Percentiles rank a stretch among this genome's conserved stretches.
Conservation (phyloP, 2,113 vertebrate species). For the Ondatra zibethicus region DNA sequence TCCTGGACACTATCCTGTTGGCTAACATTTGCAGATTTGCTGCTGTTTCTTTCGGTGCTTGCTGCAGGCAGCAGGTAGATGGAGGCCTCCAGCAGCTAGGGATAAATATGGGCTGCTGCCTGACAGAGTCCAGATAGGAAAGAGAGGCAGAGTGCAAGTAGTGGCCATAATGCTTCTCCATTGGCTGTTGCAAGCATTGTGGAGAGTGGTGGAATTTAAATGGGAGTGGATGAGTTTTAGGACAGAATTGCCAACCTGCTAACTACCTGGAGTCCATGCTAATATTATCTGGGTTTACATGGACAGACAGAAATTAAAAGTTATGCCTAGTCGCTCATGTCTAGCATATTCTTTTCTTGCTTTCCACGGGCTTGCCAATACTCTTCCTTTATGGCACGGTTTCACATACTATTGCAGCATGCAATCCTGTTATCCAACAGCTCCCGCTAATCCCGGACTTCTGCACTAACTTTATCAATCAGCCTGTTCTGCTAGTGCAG, state of each 20-base stretch:
- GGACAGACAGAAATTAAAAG: constrained; percentile 2
- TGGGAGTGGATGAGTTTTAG: constrained; percentile 36
- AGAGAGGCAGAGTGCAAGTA: background rate
- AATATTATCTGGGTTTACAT: background rate
- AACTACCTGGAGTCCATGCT: background rate
- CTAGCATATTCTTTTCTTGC: background rate
- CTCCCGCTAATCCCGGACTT: constrained; percentile 57
- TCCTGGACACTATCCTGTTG: constrained; percentile 38
- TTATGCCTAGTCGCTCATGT: background rate
- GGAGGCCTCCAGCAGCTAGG: constrained; percentile 59
- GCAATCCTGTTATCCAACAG: constrained; percentile 61
- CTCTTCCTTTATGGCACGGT: constrained; percentile 73
- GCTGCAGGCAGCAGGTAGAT: constrained; percentile 44
- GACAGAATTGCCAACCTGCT: constrained; percentile 17
- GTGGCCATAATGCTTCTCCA: background rate
- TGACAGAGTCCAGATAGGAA: background rate
- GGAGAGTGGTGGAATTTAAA: constrained; percentile 1
- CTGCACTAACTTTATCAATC: constrained; percentile 67
- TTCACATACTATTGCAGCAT: constrained; percentile 63
- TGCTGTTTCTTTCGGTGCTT: background rate
- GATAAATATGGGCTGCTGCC: constrained; percentile 23
- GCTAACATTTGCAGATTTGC: constrained; percentile 57
- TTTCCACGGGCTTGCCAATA: constrained; percentile 66
- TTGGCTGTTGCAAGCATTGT: background rate
- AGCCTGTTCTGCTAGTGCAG: constrained; percentile 52